Conservation (phyloP, 2,797 vertebrate species). For the Urosaurus nigricauda region DNA sequence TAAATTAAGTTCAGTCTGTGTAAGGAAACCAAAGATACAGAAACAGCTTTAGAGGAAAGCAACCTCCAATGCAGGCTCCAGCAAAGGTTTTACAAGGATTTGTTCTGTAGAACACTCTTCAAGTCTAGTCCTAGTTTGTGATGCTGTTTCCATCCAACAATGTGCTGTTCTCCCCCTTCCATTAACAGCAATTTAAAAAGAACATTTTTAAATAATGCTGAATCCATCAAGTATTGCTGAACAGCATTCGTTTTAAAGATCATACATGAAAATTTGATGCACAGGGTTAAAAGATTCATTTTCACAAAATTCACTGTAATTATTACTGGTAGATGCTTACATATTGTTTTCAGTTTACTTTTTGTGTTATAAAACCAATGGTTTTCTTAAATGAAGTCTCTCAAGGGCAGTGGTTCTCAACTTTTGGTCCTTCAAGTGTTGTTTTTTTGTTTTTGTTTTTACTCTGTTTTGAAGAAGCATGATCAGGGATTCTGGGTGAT, state of each 20-base stretch:
- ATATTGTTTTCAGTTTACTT: not conserved
- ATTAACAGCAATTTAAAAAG: slow-evolving; percentile 61
- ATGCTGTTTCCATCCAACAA: slow-evolving; percentile 64
- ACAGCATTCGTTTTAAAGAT: not conserved
- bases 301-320: not conserved
- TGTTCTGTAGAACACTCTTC: slow-evolving; percentile 46
- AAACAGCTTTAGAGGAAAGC: slow-evolving; percentile 27
- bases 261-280: not conserved
- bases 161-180: slow-evolving; percentile 29
- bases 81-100: not conserved
- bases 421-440: too few species aligned
- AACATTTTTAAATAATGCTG: not conserved
- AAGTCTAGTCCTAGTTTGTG: slow-evolving; percentile 61
- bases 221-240: not conserved
- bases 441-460: too few species aligned
- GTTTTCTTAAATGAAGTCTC: not conserved
- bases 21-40: not conserved
- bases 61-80: not conserved
- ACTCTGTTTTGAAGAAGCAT: too few species aligned
- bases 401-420: not conserved
- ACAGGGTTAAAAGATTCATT: not conserved
- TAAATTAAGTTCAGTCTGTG: slow-evolving; percentile 14
- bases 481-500: too few species aligned
- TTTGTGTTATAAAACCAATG: not conserved
- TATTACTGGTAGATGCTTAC: too few species aligned